Conservation (phyloP, 2,888 invertebrate species). For the Idaea biselata region DNA sequence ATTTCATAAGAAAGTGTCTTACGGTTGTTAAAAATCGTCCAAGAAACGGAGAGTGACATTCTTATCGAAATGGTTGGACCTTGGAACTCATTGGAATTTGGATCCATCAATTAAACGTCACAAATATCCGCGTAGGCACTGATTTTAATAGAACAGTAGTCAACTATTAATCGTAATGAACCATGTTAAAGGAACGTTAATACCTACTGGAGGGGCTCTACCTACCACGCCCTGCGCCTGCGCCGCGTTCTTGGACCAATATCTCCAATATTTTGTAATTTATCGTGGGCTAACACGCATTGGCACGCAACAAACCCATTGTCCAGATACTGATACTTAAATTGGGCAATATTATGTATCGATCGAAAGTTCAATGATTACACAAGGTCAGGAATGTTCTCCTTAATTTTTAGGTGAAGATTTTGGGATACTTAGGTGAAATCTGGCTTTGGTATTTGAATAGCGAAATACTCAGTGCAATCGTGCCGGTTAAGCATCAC, state of each 20-base stretch:
- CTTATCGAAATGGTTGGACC: too few relatives aligned
- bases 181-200: neutral
- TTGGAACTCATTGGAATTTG: neutral
- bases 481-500: too few relatives aligned
- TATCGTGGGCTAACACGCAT: conserved; percentile 48
- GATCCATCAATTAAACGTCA: neutral
- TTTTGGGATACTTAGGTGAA: too few relatives aligned
- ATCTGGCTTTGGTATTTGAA: too few relatives aligned
- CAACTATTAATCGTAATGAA: conserved; percentile 6
- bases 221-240: conserved; percentile 14
- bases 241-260: conserved; percentile 22
- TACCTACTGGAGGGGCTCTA: neutral
- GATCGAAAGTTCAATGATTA: neutral
- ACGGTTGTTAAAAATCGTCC: too few relatives aligned
- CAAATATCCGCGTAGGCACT: conserved; percentile 2
- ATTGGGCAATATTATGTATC: neutral
- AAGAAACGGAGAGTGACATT: too few relatives aligned
- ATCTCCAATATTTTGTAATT: conserved; percentile 38
- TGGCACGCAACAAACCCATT: conserved; percentile 30
- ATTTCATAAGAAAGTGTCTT: too few relatives aligned
- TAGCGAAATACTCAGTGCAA: too few relatives aligned
- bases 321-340: conserved; percentile 5
- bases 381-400: neutral
- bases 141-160: conserved; percentile 4
- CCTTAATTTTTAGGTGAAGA: neutral